Evolutionary conservation across 2,113 vertebrate genomes (phyloP).

Genomic region (Ellobius talpinus): DNA sequence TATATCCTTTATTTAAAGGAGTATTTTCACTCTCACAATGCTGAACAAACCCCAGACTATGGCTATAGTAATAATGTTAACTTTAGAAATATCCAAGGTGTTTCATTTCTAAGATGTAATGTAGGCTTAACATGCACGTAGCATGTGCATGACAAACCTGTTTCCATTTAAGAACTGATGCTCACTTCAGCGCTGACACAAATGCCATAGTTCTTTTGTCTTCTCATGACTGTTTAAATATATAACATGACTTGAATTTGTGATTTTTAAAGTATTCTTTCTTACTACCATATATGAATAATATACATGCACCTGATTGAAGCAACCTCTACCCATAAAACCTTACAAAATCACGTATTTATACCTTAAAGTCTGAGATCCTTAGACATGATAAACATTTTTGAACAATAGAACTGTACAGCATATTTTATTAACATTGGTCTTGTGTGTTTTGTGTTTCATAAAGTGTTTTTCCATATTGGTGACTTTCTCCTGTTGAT

Average conservation of each 20-base stretch:
- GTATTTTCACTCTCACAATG: neutral
- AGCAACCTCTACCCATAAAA: neutral
- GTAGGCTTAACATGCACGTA: constrained; percentile 36
- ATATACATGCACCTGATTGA: neutral
- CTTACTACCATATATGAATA: neutral
- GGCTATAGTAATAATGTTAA: neutral
- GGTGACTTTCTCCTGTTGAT: constrained; percentile 19
- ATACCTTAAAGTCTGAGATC: neutral
- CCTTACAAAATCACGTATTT: neutral
- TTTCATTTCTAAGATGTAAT: constrained; percentile 48
- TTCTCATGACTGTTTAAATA: neutral
- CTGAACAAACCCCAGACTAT: neutral
- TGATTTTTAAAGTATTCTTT: neutral
- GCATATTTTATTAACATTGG: neutral
- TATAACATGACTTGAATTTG: constrained; percentile 1
- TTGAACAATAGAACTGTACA: neutral
- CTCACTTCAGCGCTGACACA: neutral
- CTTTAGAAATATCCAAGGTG: constrained; percentile 41
- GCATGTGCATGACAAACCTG: neutral
- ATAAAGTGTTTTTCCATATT: neutral
- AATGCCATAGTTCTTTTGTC: neutral
- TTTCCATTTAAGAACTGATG: constrained; percentile 45
- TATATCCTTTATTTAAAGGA: neutral
- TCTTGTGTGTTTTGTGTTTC: neutral
- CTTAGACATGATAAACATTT: constrained; percentile 18